Conservation (phyloP, 2,797 vertebrate species). For the Oreochromis grahami region DNA sequence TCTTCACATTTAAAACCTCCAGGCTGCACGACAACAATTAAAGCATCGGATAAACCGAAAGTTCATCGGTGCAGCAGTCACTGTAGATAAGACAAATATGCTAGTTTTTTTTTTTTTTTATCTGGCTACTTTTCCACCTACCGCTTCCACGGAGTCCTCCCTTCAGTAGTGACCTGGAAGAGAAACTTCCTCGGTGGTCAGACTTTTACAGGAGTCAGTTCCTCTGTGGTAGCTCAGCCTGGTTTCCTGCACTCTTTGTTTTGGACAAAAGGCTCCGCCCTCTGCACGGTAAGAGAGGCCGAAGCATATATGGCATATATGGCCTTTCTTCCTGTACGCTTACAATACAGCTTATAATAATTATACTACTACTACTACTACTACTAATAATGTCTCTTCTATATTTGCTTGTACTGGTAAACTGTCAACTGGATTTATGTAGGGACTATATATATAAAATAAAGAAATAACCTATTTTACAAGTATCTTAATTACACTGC, state of each 20-base stretch:
- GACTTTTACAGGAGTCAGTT: background rate
- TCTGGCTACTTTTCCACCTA: background rate
- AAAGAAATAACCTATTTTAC: background rate
- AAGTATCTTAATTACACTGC: background rate
- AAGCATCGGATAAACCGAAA: background rate
- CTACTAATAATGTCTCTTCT: background rate
- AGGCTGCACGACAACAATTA: background rate
- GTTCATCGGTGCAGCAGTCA: background rate
- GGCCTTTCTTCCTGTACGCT: background rate
- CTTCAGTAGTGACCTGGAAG: background rate
- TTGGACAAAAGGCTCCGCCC: conserved; percentile 14
- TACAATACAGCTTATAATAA: fast-evolving
- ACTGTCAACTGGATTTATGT: background rate
- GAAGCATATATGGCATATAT: background rate
- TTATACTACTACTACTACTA: background rate
- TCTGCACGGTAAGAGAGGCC: background rate
- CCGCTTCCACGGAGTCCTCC: background rate
- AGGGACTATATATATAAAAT: background rate
- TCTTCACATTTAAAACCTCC: background rate
- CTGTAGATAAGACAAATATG: background rate
- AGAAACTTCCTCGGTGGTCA: background rate
- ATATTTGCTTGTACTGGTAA: background rate
- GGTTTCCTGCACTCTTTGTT: background rate
- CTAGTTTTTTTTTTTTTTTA: background rate
- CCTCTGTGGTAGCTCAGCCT: background rate